Evolutionary conservation across 2,888 invertebrate species (phyloP), one percentile per base, ranked within the genome.

Genomic region (Hydrotaea diabolus): DNA sequence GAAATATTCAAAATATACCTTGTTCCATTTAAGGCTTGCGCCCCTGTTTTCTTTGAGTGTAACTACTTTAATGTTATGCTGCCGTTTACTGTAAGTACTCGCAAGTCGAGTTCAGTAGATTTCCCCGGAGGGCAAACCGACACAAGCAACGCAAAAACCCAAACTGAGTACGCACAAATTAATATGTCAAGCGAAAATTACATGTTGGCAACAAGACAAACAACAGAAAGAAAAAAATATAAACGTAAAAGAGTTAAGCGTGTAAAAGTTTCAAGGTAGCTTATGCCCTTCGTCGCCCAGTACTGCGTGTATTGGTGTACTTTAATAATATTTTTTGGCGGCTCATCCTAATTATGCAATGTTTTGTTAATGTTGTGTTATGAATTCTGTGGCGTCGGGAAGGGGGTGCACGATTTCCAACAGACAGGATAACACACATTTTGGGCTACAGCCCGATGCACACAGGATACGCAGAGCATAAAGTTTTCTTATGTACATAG

Each of bases 321-420:
- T 43, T 69, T 69, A 21, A 69, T 43, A 69, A 69, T 69, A 69
- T 72, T 76, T n/a, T n/a, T 74, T 69, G 66, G 64, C 72, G 77
- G 76, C 82, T 83, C 80, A 82, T 86, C 85, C 87, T 88, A 87
- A 88, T 88, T 87, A 87, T 86, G 83, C 86, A 86, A 80, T 62
- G 85, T 86, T 84, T 80, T 80, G 75, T 82, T 81, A 43, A 62
- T 62, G 49, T 62, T 71, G 17, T 64, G 69, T 85, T 82, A 71
- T 46, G 19, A 43, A 75, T 78, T 75, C 71, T 62, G 79, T 78
- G 73, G 76, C 5, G 26, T 26, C 1, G 13, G 39, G 39, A 3
- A 39, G 4, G 3, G 1, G 39, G 39, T 39, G 39, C 7, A 39
- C 9, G 55, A 11, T 43, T 39, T 19, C 21, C 43, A n/a, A 46